Evolutionary conservation across 2,888 invertebrate genomes (phyloP).

Genomic region (Caenorhabditis afra): DNA sequence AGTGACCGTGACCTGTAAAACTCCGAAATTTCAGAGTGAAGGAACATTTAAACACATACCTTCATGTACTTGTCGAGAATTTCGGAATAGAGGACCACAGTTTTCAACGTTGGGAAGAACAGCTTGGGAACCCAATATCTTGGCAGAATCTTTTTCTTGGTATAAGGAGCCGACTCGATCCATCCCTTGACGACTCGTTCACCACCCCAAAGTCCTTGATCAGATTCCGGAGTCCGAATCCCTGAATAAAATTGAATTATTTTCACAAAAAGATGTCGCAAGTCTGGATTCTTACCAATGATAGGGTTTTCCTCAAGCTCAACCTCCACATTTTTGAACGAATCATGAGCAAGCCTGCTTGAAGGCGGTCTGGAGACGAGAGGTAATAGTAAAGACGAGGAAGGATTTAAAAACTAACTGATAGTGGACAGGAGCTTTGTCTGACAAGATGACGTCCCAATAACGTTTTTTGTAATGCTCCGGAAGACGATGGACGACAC

Average conservation of each 20-base stretch:
- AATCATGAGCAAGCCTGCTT: conserved; percentile 69
- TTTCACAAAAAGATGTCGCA: too few species aligned
- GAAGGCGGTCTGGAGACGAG: conserved; percentile 67
- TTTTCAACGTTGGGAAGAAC: conserved; percentile 90
- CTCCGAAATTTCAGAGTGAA: neutral
- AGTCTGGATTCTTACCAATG: conserved; percentile 52
- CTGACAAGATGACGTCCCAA: conserved; percentile 76
- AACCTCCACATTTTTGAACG: conserved; percentile 67
- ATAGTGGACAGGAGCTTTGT: conserved; percentile 82
- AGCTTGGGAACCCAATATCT: conserved; percentile 86
- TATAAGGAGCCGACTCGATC: conserved; percentile 75
- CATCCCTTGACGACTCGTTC: conserved; percentile 94
- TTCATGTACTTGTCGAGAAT: conserved; percentile 76
- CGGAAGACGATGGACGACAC: conserved; percentile 78
- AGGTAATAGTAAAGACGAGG: neutral
- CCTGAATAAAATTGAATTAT: too few species aligned
- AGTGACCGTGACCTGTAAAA: conserved; percentile 86
- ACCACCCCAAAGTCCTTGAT: conserved; percentile 95
- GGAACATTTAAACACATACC: conserved; percentile 18
- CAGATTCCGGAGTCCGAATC: conserved; percentile 87
- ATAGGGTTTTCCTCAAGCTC: conserved; percentile 72
- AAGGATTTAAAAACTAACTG: conserved; percentile 34
- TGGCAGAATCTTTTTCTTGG: conserved; percentile 78
- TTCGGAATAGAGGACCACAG: conserved; percentile 87
- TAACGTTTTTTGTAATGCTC: conserved; percentile 77